phyloP scores from a whole-genome alignment of 2,888 invertebrate genomes.

The Chrysomela aeneicollis region DNA sequence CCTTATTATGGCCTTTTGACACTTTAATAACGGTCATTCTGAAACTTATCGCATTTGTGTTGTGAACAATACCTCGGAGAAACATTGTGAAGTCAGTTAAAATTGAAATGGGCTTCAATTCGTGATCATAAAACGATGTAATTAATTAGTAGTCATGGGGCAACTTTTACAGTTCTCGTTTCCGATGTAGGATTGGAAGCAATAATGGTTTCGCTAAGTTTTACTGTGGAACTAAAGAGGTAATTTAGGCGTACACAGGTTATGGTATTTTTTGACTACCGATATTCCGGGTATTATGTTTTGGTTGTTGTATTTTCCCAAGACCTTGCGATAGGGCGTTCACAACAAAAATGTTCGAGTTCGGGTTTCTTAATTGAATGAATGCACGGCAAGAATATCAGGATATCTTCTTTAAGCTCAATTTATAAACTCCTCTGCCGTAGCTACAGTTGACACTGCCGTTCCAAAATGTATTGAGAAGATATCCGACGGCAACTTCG shows the following conservation, averaged over 20 bases:
- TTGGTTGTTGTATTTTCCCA: no score
- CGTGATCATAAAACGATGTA: not conserved
- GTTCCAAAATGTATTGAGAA: no score
- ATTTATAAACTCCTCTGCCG: no score
- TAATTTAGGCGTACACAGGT: not conserved
- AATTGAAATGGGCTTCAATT: slow-evolving; percentile 7
- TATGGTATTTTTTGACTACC: no score
- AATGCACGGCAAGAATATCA: no score
- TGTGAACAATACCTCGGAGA: slow-evolving; percentile 34
- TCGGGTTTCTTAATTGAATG: no score
- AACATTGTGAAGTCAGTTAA: slow-evolving; percentile 14
- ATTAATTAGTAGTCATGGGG: slow-evolving; percentile 9
- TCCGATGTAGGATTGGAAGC: not conserved
- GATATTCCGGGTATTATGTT: no score
- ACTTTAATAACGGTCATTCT: slow-evolving; percentile 57
- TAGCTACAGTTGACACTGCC: no score
- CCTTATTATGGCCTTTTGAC: slow-evolving; percentile 56
- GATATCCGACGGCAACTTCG: no score
- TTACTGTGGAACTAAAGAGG: not conserved
- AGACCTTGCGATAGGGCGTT: no score
- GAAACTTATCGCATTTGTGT: slow-evolving; percentile 52
- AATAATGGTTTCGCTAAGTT: not conserved
- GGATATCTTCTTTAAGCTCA: no score
- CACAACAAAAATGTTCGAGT: no score
- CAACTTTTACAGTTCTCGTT: slow-evolving; percentile 3